A percentile compares a stretch with the other conserved stretches of the same genome.
phyloP scores from a whole-genome alignment of 2,888 invertebrate species.

The Eutolmus rufibarbis region DNA sequence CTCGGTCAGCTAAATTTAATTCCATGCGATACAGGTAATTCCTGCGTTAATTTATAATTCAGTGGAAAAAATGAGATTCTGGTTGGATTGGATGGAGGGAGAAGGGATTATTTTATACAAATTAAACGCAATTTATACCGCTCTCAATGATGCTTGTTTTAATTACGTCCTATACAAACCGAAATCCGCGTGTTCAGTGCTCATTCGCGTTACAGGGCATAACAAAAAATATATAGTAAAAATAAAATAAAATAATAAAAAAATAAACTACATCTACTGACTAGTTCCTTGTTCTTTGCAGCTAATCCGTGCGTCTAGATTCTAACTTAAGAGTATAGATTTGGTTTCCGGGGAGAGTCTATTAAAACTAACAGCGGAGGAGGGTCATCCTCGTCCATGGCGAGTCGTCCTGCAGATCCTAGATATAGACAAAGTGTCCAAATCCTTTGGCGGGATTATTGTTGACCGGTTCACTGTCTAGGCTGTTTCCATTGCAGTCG shows the following conservation, averaged over 20 bases:
- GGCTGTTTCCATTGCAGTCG: constrained; percentile 17
- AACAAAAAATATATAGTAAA: constrained; percentile 23
- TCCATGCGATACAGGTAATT: neutral
- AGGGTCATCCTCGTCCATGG: neutral
- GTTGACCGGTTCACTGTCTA: constrained; percentile 57
- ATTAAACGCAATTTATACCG: neutral
- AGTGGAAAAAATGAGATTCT: neutral
- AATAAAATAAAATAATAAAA: neutral
- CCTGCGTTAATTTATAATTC: neutral
- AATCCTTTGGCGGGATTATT: constrained; percentile 61
- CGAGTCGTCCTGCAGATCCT: constrained; percentile 42
- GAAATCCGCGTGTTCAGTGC: neutral
- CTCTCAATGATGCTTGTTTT: neutral
- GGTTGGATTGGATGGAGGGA: neutral
- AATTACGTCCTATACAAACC: neutral
- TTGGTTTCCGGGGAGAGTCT: neutral
- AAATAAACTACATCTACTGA: constrained; percentile 33
- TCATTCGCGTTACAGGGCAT: neutral
- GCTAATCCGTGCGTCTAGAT: neutral
- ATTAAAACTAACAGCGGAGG: neutral
- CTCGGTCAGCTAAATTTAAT: neutral
- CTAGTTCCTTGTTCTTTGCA: constrained; percentile 32
- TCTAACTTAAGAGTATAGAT: constrained; percentile 1
- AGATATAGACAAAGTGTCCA: constrained; percentile 62
- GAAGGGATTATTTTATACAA: neutral